Conservation (phyloP, 2,113 vertebrate species). For the Pluvianellus socialis region DNA sequence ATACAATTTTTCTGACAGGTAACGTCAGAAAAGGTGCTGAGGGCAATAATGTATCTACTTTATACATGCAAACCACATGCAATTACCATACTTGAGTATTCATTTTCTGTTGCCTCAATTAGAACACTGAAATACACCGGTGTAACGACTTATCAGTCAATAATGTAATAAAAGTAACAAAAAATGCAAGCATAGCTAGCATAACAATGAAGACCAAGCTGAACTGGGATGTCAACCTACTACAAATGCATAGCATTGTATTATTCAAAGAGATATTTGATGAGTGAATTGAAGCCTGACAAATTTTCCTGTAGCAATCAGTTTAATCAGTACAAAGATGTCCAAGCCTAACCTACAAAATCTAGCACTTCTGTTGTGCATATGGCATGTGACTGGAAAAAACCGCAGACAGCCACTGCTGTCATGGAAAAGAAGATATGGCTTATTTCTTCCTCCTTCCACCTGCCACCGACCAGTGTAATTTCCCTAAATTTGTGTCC, state of each 20-base stretch:
- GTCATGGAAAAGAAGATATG: neutral
- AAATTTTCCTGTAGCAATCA: neutral
- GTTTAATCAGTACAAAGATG: neutral
- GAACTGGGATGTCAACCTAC: neutral
- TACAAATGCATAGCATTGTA: neutral
- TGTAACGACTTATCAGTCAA: neutral
- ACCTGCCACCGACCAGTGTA: neutral
- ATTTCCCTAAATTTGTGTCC: neutral
- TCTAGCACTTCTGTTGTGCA: neutral
- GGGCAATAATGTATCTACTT: neutral
- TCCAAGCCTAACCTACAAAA: neutral
- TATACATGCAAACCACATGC: neutral
- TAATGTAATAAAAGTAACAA: neutral
- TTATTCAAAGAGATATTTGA: neutral
- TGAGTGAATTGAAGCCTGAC: neutral
- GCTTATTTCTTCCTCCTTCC: neutral
- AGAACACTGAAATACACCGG: neutral
- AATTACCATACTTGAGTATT: neutral
- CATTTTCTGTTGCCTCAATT: neutral
- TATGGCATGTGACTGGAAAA: neutral
- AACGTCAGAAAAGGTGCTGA: neutral
- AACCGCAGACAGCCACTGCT: neutral
- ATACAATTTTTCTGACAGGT: neutral
- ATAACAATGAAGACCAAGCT: neutral
- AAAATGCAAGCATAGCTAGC: neutral